Conservation (phyloP, 1,140 invertebrate species). For the Heliconius eleuchia region DNA sequence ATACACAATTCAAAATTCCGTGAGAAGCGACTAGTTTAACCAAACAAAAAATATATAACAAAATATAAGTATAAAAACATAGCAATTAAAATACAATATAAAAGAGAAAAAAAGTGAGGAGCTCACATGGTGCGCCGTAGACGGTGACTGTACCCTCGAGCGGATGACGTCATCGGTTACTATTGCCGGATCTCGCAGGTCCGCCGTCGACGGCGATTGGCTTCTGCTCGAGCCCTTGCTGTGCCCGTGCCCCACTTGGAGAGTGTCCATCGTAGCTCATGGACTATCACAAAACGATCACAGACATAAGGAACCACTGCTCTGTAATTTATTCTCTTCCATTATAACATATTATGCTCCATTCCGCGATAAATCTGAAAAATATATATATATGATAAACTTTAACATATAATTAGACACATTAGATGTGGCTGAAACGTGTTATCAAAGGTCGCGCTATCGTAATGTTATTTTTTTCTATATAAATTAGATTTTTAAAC, state of each 20-base stretch:
- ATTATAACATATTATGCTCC: conserved; percentile 12
- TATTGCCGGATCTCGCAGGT: conserved; percentile 66
- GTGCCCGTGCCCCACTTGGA: conserved; percentile 67
- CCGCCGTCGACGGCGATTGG: conserved; percentile 74
- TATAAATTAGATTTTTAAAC: neutral
- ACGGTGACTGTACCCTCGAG: conserved; percentile 70
- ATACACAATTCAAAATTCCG: neutral
- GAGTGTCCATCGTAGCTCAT: conserved; percentile 61
- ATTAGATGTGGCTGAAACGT: conserved; percentile 5
- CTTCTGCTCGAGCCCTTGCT: conserved; percentile 73
- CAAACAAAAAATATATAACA: neutral
- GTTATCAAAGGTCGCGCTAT: conserved; percentile 20
- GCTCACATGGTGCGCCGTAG: conserved; percentile 65
- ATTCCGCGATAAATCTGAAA: conserved; percentile 21
- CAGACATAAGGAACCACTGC: conserved; percentile 27
- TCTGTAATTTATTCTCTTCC: conserved; percentile 1
- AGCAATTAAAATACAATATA: neutral
- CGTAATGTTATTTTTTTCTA: neutral
- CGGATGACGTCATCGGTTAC: conserved; percentile 73
- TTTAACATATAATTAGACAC: conserved; percentile 15
- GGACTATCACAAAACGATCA: conserved; percentile 34
- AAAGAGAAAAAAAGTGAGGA: neutral
- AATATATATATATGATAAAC: neutral
- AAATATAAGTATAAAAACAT: neutral
- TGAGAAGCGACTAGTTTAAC: neutral